Evolutionary conservation across 2,888 invertebrate species (phyloP).

Genomic region (Mesoligia furuncula): DNA sequence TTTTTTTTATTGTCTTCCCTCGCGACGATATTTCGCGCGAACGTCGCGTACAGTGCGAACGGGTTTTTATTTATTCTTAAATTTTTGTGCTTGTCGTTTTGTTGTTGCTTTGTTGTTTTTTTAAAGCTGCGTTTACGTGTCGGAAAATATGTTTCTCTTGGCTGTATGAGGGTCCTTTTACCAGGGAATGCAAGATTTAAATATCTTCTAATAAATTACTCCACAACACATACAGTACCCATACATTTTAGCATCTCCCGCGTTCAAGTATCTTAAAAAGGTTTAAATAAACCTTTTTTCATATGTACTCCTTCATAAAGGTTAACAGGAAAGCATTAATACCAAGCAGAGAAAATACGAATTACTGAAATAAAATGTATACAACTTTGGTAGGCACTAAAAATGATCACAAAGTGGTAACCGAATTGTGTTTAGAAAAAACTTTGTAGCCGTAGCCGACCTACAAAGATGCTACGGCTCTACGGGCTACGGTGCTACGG

Average conservation of each 20-base stretch:
- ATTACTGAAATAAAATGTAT: slow-evolving; percentile 28
- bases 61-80: slow-evolving; percentile 63
- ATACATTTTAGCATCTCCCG: neutral
- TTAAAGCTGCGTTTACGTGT: slow-evolving; percentile 8
- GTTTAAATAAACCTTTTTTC: slow-evolving; percentile 2
- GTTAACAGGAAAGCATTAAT: neutral
- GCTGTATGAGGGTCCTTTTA: neutral
- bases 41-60: slow-evolving; percentile 62
- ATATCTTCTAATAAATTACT: neutral
- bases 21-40: slow-evolving; percentile 62
- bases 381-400: slow-evolving; percentile 16
- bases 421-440: slow-evolving; percentile 55
- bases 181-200: neutral
- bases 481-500: slow-evolving; percentile 53
- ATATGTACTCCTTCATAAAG: neutral
- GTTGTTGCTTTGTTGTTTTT: slow-evolving; percentile 37
- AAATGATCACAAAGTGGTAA: slow-evolving; percentile 44
- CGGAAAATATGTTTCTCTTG: slow-evolving; percentile 27
- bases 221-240: neutral
- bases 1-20: slow-evolving; percentile 68
- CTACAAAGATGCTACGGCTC: slow-evolving; percentile 70
- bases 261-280: neutral
- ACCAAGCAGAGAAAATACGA: neutral
- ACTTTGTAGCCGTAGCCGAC: slow-evolving; percentile 61
- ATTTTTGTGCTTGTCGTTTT: slow-evolving; percentile 48